Conservation (phyloP, 2,888 invertebrate genomes). For the Drosophila paucipuncta region DNA sequence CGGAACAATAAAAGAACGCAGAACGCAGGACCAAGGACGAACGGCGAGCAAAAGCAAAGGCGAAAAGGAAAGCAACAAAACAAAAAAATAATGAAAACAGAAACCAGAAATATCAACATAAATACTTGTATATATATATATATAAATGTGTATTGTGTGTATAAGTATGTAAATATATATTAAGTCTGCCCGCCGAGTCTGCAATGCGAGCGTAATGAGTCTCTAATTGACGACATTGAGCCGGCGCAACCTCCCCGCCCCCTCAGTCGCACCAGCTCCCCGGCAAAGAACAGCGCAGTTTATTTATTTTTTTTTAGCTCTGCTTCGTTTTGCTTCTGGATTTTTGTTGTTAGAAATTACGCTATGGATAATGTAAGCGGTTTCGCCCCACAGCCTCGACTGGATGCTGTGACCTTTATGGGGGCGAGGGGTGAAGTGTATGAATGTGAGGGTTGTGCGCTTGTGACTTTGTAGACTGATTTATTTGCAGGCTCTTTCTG, state of each 20-base stretch:
- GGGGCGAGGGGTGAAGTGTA: neutral
- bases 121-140: constrained; percentile 1
- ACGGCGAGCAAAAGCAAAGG: constrained; percentile 37
- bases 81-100: constrained; percentile 14
- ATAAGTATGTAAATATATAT: constrained; percentile 25
- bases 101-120: constrained; percentile 22
- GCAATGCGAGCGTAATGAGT: constrained; percentile 83
- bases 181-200: constrained; percentile 83
- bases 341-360: constrained; percentile 75
- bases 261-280: neutral
- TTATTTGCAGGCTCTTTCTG: constrained; percentile 74
- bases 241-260: constrained; percentile 18
- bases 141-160: neutral
- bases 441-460: constrained; percentile 8
- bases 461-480: constrained; percentile 71
- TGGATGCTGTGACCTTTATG: constrained; percentile 49
- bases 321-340: constrained; percentile 21
- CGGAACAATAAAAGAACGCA: constrained; percentile 78
- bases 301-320: constrained; percentile 25
- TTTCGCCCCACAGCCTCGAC: neutral
- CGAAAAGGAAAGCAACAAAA: constrained; percentile 9
- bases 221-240: constrained; percentile 83
- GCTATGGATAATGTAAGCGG: constrained; percentile 68
- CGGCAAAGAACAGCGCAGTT: neutral
- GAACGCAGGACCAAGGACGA: constrained; percentile 56